Evolutionary conservation across 1,140 invertebrate species (phyloP).

Genomic region (Drosophila parvula): DNA sequence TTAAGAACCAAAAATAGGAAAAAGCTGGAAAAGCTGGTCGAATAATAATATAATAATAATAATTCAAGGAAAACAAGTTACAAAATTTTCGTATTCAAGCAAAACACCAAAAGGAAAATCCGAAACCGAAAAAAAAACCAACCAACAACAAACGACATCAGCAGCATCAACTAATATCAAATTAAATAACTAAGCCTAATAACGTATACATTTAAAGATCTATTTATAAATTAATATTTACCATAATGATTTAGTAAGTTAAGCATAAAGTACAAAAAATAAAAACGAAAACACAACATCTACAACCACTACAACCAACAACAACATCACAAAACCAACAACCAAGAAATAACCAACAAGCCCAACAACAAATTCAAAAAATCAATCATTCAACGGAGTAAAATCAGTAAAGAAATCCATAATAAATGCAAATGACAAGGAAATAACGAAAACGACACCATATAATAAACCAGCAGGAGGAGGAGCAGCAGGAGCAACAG

Average conservation of each 20-base stretch:
- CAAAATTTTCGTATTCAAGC: conserved; percentile 23
- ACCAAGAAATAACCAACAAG: conserved; percentile 50
- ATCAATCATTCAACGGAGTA: conserved; percentile 68
- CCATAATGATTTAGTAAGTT: conserved; percentile 79
- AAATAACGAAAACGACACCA: conserved; percentile 54
- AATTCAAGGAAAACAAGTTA: conserved; percentile 35
- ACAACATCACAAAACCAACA: conserved; percentile 29
- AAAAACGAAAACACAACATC: conserved; percentile 36
- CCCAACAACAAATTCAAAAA: conserved; percentile 41
- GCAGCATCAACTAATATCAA: conserved; percentile 80
- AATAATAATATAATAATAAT: conserved; percentile 37
- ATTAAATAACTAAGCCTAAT: conserved; percentile 70
- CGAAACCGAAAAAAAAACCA: conserved; percentile 51
- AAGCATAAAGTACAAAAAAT: conserved; percentile 77
- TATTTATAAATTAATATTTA: conserved; percentile 68
- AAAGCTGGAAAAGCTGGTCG: conserved; percentile 42
- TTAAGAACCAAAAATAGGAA: conserved; percentile 42
- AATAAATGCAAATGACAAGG: conserved; percentile 68
- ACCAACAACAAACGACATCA: conserved; percentile 64
- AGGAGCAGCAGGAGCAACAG: conserved; percentile 30
- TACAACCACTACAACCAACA: conserved; percentile 26
- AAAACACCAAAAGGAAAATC: conserved; percentile 49
- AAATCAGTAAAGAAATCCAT: conserved; percentile 56
- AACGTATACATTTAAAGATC: conserved; percentile 50
- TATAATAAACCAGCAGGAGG: conserved; percentile 42